phyloP scores from a whole-genome alignment of 2,797 vertebrate species.

The Pachyuromys duprasi region DNA sequence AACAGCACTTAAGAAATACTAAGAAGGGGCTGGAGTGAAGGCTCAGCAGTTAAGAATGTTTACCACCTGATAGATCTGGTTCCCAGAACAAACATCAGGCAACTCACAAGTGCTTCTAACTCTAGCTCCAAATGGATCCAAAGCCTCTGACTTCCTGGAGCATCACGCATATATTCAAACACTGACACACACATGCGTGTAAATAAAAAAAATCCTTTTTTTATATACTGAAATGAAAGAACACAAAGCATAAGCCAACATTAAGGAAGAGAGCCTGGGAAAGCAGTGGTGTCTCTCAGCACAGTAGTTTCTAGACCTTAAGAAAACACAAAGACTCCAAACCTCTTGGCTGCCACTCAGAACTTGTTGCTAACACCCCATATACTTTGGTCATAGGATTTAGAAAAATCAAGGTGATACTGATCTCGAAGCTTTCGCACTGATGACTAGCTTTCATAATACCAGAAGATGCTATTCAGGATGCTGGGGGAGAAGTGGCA shows the following conservation, averaged over 20 bases:
- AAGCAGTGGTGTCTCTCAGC: not conserved
- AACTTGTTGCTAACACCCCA: not conserved
- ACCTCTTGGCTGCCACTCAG: too few relatives aligned
- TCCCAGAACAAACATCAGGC: not conserved
- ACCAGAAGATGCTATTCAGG: not conserved
- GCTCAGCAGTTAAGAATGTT: not conserved
- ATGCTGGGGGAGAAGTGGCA: not conserved
- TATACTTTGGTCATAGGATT: not conserved
- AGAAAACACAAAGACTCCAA: not conserved
- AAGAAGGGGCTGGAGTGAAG: not conserved
- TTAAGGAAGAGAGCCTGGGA: not conserved
- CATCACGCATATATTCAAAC: not conserved
- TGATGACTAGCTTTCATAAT: not conserved
- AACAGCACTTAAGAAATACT: not conserved
- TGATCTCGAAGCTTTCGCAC: not conserved
- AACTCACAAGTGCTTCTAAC: not conserved
- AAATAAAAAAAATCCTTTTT: not conserved
- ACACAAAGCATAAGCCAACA: not conserved
- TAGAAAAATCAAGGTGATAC: not conserved
- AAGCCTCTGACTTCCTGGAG: not conserved
- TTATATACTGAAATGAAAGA: not conserved
- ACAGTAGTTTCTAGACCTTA: not conserved
- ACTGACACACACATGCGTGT: not conserved
- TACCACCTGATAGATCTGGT: not conserved
- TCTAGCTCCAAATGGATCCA: not conserved